Base-by-base conservation (phyloP, 2,888 invertebrate genomes). In the Microplitis deprimator region DNA sequence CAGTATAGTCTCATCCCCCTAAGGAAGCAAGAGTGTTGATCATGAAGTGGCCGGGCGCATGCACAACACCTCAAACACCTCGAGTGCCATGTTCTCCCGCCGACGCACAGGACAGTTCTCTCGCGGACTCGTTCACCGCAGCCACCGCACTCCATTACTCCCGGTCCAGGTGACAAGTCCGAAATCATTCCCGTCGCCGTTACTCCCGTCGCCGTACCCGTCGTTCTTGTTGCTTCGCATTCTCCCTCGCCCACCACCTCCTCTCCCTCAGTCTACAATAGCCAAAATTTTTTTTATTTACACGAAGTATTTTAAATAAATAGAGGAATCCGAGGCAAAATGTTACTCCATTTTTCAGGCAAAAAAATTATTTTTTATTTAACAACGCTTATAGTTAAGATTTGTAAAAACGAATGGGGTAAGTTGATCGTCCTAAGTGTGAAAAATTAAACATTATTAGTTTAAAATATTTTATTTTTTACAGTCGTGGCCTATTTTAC, bases 11-110 rank as follows among this genome's bases (percentile, higher is more conserved):
- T 94, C 86, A 96, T 94, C 88, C 97, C 97, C 85, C 96, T 93
- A 87, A 97, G 94, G 92, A 96, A 98, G 91, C 98, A 98, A 82
- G 97, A 96, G 81, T 96, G 96, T 88, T 98, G 97, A 80, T 96
- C 92, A 91, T 98, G 97, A 79, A 98, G 93, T 85, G 96, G 95
- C 81, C 95, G 93, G 84, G 96, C 95, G 91, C 98, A 98, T 80
- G 97, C 95, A 91, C 96, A 97, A 91, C 98, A 98, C 84, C 97
- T 93, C 79, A 98, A 92, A 91, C 98, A 98, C 89, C 94, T 93
- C 80, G 96, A 94, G 91, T 98, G 98, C 97, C 97, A 98, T 86
- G 95, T 95, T 87, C 95, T 93, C 82, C 96, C 97, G 85, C 96
- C 96, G 87, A 98, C 98, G 82, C 89, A 89, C 68, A 89, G 82